Base-by-base conservation (phyloP, 2,888 invertebrate genomes). In the Dynastes maya region DNA sequence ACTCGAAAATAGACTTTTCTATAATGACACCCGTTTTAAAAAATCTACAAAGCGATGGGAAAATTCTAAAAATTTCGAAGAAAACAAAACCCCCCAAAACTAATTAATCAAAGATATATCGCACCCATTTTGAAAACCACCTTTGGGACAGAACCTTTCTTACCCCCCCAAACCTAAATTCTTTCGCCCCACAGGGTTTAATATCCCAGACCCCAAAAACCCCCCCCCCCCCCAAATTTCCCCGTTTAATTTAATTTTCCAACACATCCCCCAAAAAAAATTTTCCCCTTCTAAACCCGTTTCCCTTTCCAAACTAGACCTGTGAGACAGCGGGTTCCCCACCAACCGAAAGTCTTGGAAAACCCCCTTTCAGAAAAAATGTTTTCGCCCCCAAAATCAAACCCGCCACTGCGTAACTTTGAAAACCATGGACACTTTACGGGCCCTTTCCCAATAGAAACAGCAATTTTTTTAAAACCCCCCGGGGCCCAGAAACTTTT, bases 21-120 rank as follows among this genome's bases (percentile, higher is more conserved):
- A 63, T 29, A 74, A 58, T n/a, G 75, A 74, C 3, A 40, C 61
- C n/a, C n/a, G 75, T 11, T 58, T 74, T 0, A 74, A 61, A 61
- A n/a, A 9, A 29, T 9, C 58, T 74, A 63, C 6, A 16, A 16
- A 5, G 5, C 45, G 9, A 45, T 8, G 0, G 5, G 6, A 45
- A 0, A 45, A n/a, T 65, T 32, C 65, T n/a, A 37, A 37, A 37
- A 65, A 65, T 13, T n/a, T n/a, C 37, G n/a, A n/a, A n/a, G n/a
- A n/a, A n/a, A n/a, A n/a, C n/a, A n/a, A n/a, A n/a, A n/a, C n/a
- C n/a, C n/a, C n/a, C n/a, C n/a, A n/a, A n/a, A 13, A 37, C 32
- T n/a, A 6, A 65, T 37, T 5, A 40, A 65, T 13, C 37, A 6
- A n/a, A 13, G 4, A 13, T 40, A n/a, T 40, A 40, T 40, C 5